Evolutionary conservation across 2,113 vertebrate species (phyloP), one percentile per base, ranked within the genome.

Genomic region (Channa argus): DNA sequence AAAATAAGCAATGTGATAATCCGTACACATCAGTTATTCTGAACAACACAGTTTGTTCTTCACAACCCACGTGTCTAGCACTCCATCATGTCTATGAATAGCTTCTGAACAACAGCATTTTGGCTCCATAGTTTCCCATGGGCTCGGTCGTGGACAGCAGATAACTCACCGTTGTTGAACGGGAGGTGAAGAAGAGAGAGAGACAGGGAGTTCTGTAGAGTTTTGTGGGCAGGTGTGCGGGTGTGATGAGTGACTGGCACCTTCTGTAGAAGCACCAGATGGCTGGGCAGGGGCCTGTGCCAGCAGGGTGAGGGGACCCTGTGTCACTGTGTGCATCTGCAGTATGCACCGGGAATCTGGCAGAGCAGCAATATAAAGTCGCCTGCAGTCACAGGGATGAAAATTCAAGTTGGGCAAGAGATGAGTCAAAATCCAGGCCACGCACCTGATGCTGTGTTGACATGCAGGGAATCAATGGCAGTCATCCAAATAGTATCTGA

Each of bases 261-360:
- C 86, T 89, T 82, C 84, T 88, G 64, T 66, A 8, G 78, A 77
- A 72, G 81, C 71, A 82, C 72, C 94, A 94, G 93, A 94, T 94
- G 94, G 92, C 79, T 54, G 43, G 88, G 89, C 68, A 8, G 74
- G 74, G 80, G 68, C 71, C 80, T 24, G 24, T 82, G 92, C 85
- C 90, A 86, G 83, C n/a, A 37, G 77, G 80, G 83, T 89, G 84
- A 85, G 66, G 80, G 87, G 89, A 89, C 92, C 85, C 66, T 8
- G 80, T 91, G 90, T 90, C 86, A 78, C 79, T 84, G 82, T 46
- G 56, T 84, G 85, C 81, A 90, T 91, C 92, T 91, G 90, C 84
- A 87, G 88, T 65, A 79, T 50, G 77, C 82, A 87, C 91, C 79
- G 76, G 75, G 75, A 80, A 70, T 41, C 84, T 94, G 91, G 91